Base-by-base conservation (phyloP, 2,113 vertebrate species). In the Brachyhypopomus occidentalis region DNA sequence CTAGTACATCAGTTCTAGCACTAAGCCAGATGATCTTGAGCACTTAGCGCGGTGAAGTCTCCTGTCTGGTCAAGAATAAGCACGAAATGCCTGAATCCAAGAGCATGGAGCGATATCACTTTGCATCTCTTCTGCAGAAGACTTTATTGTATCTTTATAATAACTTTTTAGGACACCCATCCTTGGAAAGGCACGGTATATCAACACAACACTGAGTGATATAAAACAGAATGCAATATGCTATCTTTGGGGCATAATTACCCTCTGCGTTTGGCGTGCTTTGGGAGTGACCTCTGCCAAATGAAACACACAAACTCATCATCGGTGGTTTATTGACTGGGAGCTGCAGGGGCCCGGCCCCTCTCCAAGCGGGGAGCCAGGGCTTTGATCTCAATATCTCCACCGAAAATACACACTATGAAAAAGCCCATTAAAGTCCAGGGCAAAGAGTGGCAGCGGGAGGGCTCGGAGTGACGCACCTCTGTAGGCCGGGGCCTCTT, bases 171-270 rank as follows among this genome's bases (percentile, higher is more conserved):
- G 74, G 71, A 77, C 41, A 77, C 30, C 30, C 20, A 30, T 58
- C 34, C 58, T 67, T 77, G 16, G 78, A 81, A 71, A 75, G 45
- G 41, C 63, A 59, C 48, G 41, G 19, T 70, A 52, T 48, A 72
- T 67, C 56, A 81, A 78, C 34, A 82, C 16, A 5, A 41, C 69
- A 71, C 38, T 22, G 52, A 52, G 59, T 69, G 72, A 84, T 72
- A 82, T 79, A 78, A 86, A 86, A 82, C 30, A 72, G 36, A 75
- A 78, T 58, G 78, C 64, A 56, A 19, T 60, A 56, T 56, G 76
- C 70, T 82, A 79, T 84, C 85, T 86, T 79, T 72, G 72, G 80
- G 85, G 85, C 83, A 83, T 82, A 86, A 86, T 86, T 86, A 84
- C 82, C 75, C 82, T 82, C 75, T 86, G 45, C 11, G 9, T 74